These are phyloP conservation scores for Popillia japonica DNA, from an alignment of 1,140 invertebrate species.

Conservation along the genomic window DNA sequence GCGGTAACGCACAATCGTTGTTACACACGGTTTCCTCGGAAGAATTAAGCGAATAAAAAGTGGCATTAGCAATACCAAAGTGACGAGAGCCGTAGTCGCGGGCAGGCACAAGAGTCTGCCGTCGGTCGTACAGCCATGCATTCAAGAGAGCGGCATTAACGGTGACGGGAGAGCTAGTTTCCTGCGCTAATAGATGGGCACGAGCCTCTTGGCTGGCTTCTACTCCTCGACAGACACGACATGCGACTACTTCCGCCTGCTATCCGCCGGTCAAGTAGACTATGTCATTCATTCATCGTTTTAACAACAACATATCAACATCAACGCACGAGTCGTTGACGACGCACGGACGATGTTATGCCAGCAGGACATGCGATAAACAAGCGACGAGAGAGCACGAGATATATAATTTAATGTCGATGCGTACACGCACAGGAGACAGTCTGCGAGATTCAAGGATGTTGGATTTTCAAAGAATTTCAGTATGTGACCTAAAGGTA, in stretches of 20 bases:
- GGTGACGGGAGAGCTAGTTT: conserved; percentile 24
- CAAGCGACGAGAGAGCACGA: not conserved
- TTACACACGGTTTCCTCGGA: not conserved
- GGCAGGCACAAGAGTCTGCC: too few species aligned
- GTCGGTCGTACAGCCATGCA: too few species aligned
- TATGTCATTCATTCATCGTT: conserved; percentile 34
- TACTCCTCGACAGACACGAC: not conserved
- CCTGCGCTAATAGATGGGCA: not conserved
- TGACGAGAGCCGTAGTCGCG: too few species aligned
- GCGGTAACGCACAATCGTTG: not conserved
- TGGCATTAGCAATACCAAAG: not conserved
- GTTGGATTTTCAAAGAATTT: too few species aligned
- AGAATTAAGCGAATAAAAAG: conserved; percentile 18
- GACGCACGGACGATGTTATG: too few species aligned
- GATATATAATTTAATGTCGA: not conserved
- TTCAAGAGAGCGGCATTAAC: not conserved
- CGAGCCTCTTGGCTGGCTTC: conserved; percentile 9
- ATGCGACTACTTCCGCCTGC: conserved; percentile 31
- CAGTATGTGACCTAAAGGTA: too few species aligned
- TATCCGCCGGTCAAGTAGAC: conserved; percentile 15
- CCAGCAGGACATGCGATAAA: not conserved
- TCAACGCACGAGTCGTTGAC: not conserved
- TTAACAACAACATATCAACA: conserved; percentile 1
- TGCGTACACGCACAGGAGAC: too few species aligned
- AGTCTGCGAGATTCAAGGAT: too few species aligned